phyloP scores from a whole-genome alignment of 1,140 invertebrate species.

The Drosophila nikananu region DNA sequence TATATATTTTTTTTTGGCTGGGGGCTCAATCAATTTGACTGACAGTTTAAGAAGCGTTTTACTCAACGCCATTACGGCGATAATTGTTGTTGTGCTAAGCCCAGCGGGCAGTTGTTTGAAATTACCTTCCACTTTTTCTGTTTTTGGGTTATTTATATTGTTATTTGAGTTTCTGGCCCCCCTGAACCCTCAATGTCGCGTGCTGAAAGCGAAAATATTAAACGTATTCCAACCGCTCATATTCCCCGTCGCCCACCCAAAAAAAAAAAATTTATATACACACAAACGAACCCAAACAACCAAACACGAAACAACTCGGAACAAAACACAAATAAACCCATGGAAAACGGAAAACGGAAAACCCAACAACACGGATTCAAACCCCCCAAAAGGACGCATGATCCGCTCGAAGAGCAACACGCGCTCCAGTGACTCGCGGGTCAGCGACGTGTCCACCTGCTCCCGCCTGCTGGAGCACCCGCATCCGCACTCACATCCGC shows the following conservation, averaged over 20 bases:
- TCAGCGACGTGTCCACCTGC: slow-evolving; percentile 83
- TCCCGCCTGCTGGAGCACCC: slow-evolving; percentile 77
- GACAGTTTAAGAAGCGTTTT: slow-evolving; percentile 68
- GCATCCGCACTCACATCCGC: slow-evolving; percentile 11
- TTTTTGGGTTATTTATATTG: slow-evolving; percentile 55
- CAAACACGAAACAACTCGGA: slow-evolving; percentile 41
- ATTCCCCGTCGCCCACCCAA: slow-evolving; percentile 33
- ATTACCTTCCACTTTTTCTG: slow-evolving; percentile 50
- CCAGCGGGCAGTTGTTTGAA: slow-evolving; percentile 64
- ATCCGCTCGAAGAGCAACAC: slow-evolving; percentile 84
- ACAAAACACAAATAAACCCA: slow-evolving; percentile 29
- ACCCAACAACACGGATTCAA: slow-evolving; percentile 11
- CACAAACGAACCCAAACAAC: slow-evolving; percentile 24
- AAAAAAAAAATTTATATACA: slow-evolving; percentile 17
- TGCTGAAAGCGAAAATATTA: slow-evolving; percentile 53
- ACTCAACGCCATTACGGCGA: slow-evolving; percentile 49
- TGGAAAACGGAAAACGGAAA: slow-evolving; percentile 23
- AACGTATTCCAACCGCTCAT: slow-evolving; percentile 52
- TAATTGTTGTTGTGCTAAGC: slow-evolving; percentile 55
- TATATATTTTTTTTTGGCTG: slow-evolving; percentile 6
- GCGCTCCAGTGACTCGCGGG: slow-evolving; percentile 81
- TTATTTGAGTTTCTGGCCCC: slow-evolving; percentile 61
- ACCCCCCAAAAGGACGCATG: slow-evolving; percentile 74
- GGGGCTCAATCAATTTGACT: slow-evolving; percentile 75
- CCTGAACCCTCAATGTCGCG: slow-evolving; percentile 36